A percentile compares a stretch with the other conserved stretches of the same genome.
These are phyloP conservation scores for Morinoia aosen DNA, from an alignment of 2,888 invertebrate genomes.

Conservation along the genomic window DNA sequence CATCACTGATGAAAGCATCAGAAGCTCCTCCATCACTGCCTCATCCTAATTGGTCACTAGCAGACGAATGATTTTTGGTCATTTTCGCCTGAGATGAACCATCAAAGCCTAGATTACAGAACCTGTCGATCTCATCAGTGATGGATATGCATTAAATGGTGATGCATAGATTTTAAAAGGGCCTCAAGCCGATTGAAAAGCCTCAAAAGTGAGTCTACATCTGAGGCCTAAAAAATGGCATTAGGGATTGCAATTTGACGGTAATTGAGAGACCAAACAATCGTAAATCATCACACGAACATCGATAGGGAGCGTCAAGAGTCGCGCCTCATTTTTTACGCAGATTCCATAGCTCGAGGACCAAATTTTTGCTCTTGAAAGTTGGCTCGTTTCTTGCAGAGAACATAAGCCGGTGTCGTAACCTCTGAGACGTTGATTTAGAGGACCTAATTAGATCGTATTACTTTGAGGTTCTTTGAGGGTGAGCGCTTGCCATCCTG, in stretches of 20 bases:
- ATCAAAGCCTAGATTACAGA: not conserved
- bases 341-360: not conserved
- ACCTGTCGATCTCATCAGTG: constrained; percentile 35
- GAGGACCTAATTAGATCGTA: constrained; percentile 34
- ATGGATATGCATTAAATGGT: not conserved
- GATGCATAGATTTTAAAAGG: constrained; percentile 21
- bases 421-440: constrained; percentile 18
- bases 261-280: constrained; percentile 15
- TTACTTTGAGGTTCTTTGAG: constrained; percentile 18
- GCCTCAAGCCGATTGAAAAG: not conserved
- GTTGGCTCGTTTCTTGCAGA: not conserved
- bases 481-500: not conserved
- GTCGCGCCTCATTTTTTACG: not conserved
- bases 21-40: constrained; percentile 2
- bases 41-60: constrained; percentile 1
- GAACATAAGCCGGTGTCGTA: not conserved
- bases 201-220: not conserved
- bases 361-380: not conserved
- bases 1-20: not conserved
- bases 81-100: constrained; percentile 3
- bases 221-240: not conserved
- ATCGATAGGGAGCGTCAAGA: not conserved
- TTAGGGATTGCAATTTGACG: not conserved
- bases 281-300: constrained; percentile 22
- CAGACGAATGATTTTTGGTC: constrained; percentile 5